Conservation (phyloP, 2,113 vertebrate species). For the Sminthopsis crassicaudata region DNA sequence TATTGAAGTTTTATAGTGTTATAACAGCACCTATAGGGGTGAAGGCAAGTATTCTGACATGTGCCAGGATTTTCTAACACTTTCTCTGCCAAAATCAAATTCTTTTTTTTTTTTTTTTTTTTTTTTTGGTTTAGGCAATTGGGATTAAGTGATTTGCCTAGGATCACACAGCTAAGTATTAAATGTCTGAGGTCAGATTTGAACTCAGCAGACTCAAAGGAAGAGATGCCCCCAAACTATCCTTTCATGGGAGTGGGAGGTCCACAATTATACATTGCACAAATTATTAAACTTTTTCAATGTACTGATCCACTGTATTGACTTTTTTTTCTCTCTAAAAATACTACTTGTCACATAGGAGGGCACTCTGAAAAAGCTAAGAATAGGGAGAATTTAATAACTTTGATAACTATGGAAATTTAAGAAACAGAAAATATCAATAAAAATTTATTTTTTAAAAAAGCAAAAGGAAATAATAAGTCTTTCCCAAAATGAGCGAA, state of each 20-base stretch:
- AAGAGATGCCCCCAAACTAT: not conserved
- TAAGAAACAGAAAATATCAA: not conserved
- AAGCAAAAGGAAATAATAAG: not conserved
- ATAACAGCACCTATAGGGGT: not conserved
- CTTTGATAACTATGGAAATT: not conserved
- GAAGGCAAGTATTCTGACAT: not conserved
- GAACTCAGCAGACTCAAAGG: not conserved
- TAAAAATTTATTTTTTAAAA: not conserved
- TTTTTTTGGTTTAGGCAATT: too few species aligned
- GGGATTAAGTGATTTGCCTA: too few species aligned
- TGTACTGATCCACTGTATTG: not conserved
- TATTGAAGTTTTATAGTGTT: not conserved
- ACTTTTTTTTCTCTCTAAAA: not conserved
- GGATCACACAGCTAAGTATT: too few species aligned
- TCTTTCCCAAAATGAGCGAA: not conserved
- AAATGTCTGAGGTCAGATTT: too few species aligned
- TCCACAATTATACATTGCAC: not conserved
- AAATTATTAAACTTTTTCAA: not conserved
- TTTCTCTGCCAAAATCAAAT: not conserved
- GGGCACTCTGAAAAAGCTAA: not conserved
- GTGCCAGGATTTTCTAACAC: not conserved
- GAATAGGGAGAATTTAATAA: not conserved
- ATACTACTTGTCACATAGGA: not conserved
- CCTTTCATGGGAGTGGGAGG: not conserved
- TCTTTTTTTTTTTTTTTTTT: not conserved